Conservation (phyloP, 2,113 vertebrate genomes). For the Ceuthmochares aereus region DNA sequence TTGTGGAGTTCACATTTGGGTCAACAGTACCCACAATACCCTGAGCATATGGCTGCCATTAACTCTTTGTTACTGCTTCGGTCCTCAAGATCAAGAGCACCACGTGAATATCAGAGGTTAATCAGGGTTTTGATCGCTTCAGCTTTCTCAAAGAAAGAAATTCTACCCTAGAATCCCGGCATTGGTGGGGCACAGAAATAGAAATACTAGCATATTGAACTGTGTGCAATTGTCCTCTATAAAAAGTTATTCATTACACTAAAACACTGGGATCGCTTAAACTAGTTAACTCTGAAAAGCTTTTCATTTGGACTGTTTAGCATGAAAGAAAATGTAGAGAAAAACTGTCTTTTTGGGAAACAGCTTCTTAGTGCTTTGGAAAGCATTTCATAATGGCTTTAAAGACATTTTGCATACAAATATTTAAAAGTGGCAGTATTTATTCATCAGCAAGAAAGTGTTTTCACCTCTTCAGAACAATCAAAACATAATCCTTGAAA, state of each 20-base stretch:
- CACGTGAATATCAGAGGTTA: slow-evolving; percentile 92
- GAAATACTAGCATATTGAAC: slow-evolving; percentile 76
- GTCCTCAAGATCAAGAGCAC: slow-evolving; percentile 81
- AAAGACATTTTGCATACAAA: slow-evolving; percentile 80
- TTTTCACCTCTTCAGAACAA: slow-evolving; percentile 78
- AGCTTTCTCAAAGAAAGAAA: slow-evolving; percentile 88
- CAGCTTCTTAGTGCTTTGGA: slow-evolving; percentile 75
- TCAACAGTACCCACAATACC: slow-evolving; percentile 83
- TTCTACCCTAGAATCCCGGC: slow-evolving; percentile 78
- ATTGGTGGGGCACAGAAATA: slow-evolving; percentile 75
- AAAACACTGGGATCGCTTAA: slow-evolving; percentile 84
- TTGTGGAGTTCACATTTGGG: slow-evolving; percentile 84
- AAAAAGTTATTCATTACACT: slow-evolving; percentile 86
- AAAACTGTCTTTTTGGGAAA: slow-evolving; percentile 71
- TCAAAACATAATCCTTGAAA: slow-evolving; percentile 83
- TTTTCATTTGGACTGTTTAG: slow-evolving; percentile 80
- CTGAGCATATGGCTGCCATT: slow-evolving; percentile 93
- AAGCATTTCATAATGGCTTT: slow-evolving; percentile 79
- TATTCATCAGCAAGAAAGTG: slow-evolving; percentile 80
- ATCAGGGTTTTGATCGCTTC: slow-evolving; percentile 88
- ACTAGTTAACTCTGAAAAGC: slow-evolving; percentile 85
- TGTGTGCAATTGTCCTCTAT: slow-evolving; percentile 75
- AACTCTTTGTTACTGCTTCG: slow-evolving; percentile 84
- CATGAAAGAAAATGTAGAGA: slow-evolving; percentile 79
- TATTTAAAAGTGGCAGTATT: slow-evolving; percentile 80